Percentiles rank a stretch among this genome's conserved stretches.
These are phyloP conservation scores for Diabrotica virgifera DNA, from an alignment of 1,140 invertebrate genomes.

Conservation along the genomic window DNA sequence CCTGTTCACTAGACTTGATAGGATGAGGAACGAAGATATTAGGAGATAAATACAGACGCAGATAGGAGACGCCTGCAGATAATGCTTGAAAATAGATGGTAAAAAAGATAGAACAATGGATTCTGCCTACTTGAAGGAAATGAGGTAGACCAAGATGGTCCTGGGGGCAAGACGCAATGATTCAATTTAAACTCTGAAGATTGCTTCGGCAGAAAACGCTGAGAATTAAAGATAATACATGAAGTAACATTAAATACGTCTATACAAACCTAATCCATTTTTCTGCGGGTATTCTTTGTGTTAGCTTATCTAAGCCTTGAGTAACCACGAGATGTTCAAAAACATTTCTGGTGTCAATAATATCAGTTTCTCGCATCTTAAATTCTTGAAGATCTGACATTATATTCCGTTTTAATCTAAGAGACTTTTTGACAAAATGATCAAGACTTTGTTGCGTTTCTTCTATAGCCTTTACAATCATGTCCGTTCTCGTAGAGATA, in stretches of 20 bases:
- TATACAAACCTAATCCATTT: constrained; percentile 46
- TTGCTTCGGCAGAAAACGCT: no score
- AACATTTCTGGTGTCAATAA: constrained; percentile 35
- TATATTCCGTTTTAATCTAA: constrained; percentile 35
- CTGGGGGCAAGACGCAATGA: no score
- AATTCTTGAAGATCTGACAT: constrained; percentile 47
- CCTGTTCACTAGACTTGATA: no score
- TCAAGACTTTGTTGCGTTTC: constrained; percentile 32
- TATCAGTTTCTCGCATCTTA: constrained; percentile 36
- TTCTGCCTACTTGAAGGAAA: not conserved
- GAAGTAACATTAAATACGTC: no score
- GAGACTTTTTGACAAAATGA: constrained; percentile 30
- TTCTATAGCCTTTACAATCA: constrained; percentile 39
- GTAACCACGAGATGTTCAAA: constrained; percentile 47
- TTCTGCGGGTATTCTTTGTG: constrained; percentile 49
- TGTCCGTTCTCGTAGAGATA: constrained; percentile 38
- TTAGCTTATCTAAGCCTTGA: constrained; percentile 42
- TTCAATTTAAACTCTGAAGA: no score
- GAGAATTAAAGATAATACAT: no score
- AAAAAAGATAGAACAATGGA: not conserved
- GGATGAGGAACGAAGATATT: no score
- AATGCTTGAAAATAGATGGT: no score
- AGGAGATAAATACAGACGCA: no score
- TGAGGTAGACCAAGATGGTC: no score
- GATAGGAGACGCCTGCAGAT: no score